phyloP scores from a whole-genome alignment of 2,113 vertebrate species.

The Nannobrachium achirus region DNA sequence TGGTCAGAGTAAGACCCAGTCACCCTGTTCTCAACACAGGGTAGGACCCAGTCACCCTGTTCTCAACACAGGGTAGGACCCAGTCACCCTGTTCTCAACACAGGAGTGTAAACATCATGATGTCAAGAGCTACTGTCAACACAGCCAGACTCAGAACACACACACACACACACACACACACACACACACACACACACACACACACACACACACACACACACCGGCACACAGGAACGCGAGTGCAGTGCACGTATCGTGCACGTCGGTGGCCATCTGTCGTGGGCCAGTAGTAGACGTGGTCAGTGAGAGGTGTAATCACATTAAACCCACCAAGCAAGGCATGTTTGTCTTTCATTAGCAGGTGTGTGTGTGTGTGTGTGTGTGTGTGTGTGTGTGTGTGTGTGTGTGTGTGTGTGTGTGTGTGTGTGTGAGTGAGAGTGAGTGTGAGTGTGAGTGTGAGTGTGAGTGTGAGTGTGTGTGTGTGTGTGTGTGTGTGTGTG shows the following conservation, averaged over 20 bases:
- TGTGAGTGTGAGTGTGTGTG: too few species aligned
- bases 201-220: slow-evolving; percentile 6
- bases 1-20: too few species aligned
- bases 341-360: slow-evolving; percentile 80
- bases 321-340: slow-evolving; percentile 72
- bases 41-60: too few species aligned
- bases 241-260: background rate
- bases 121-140: slow-evolving; percentile 68
- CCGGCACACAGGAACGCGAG: background rate
- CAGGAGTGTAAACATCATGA: slow-evolving; percentile 57
- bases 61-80: too few species aligned
- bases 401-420: slow-evolving; percentile 11
- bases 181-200: background rate
- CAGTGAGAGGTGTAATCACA: slow-evolving; percentile 67
- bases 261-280: slow-evolving; percentile 68
- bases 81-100: slow-evolving; percentile 24
- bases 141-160: slow-evolving; percentile 70
- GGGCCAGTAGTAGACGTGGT: slow-evolving; percentile 56
- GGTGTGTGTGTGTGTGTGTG: slow-evolving; percentile 38
- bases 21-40: too few species aligned
- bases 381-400: slow-evolving; percentile 26
- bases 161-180: background rate
- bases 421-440: too few species aligned
- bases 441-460: too few species aligned
- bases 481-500: slow-evolving; percentile 23